A percentile compares a stretch with the other conserved stretches of the same genome.
Conservation (phyloP, 2,888 invertebrate species). For the Eupeodes luniger region DNA sequence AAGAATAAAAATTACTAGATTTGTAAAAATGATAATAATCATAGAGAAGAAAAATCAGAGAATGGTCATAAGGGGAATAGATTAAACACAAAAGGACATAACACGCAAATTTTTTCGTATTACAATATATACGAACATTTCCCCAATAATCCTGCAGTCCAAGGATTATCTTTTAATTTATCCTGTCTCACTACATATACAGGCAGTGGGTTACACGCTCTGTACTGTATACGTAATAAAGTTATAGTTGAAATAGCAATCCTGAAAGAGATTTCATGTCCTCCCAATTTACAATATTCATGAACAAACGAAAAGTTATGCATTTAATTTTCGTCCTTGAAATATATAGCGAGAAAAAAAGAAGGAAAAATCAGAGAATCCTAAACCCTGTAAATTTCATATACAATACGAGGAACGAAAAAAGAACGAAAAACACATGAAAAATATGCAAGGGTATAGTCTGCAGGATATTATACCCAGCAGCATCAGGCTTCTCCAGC, state of each 20-base stretch:
- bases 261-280: slow-evolving; percentile 53
- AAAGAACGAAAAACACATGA: slow-evolving; percentile 6
- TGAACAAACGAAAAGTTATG: slow-evolving; percentile 57
- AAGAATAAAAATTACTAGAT: slow-evolving; percentile 21
- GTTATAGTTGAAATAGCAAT: slow-evolving; percentile 58
- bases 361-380: background rate
- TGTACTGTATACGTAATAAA: background rate
- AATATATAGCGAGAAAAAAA: slow-evolving; percentile 16
- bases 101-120: background rate
- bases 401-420: background rate
- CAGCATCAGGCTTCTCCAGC: background rate
- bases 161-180: slow-evolving; percentile 63
- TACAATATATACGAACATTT: slow-evolving; percentile 21
- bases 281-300: slow-evolving; percentile 68
- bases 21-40: slow-evolving; percentile 21
- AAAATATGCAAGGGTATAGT: slow-evolving; percentile 52
- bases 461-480: slow-evolving; percentile 16
- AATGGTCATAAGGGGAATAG: slow-evolving; percentile 1
- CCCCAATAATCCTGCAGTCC: slow-evolving; percentile 32
- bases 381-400: slow-evolving; percentile 33
- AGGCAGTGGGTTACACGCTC: slow-evolving; percentile 1
- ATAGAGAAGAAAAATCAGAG: background rate
- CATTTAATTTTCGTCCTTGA: slow-evolving; percentile 71
- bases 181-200: slow-evolving; percentile 24
- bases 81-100: slow-evolving; percentile 11